Percentiles rank a stretch among this genome's conserved stretches.
phyloP scores from a whole-genome alignment of 2,113 vertebrate species.

The Opisthocomus hoazin region DNA sequence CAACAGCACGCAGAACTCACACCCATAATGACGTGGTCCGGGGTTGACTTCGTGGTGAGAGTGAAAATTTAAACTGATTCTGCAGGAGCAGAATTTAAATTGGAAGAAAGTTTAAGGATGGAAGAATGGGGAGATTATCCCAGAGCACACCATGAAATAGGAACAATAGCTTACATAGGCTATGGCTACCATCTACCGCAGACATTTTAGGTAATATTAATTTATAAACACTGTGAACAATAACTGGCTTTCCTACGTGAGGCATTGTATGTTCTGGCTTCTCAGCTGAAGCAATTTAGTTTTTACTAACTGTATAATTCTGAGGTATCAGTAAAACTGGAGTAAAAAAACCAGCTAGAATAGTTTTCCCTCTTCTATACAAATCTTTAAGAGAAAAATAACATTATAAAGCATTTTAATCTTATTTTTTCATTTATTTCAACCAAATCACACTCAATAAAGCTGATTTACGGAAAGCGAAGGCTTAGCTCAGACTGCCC shows the following conservation, averaged over 20 bases:
- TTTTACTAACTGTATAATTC: background rate
- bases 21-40: accelerated
- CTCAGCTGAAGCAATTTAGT: background rate
- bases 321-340: background rate
- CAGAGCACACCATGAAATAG: background rate
- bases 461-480: background rate
- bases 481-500: background rate
- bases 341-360: background rate
- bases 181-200: background rate
- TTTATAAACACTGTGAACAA: background rate
- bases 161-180: background rate
- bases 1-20: background rate
- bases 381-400: background rate
- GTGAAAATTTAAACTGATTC: background rate
- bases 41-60: background rate
- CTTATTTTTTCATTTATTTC: background rate
- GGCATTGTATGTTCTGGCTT: background rate
- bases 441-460: background rate
- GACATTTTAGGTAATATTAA: background rate
- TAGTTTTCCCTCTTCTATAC: background rate
- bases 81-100: background rate
- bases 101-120: background rate
- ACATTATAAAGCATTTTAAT: background rate
- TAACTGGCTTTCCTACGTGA: background rate
- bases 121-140: background rate